phyloP scores from a whole-genome alignment of 2,888 invertebrate species.

The Andrena marginata region DNA sequence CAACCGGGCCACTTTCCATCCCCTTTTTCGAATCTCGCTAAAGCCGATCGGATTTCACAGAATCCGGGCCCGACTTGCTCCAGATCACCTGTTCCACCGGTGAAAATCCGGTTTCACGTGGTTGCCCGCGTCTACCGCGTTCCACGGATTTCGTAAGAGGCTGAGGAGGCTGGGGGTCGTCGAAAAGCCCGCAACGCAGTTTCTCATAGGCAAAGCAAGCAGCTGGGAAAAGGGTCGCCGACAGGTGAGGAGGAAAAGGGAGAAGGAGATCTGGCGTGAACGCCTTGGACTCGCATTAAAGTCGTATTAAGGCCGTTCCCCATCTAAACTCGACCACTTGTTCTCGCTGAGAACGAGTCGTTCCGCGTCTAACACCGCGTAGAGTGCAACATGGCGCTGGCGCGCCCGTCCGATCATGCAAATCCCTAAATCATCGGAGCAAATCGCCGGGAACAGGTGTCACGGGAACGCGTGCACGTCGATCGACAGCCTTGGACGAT shows the following conservation, averaged over 20 bases:
- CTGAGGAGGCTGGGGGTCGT: conserved; percentile 10
- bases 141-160: conserved; percentile 62
- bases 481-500: conserved; percentile 46
- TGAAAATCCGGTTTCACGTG: conserved; percentile 63
- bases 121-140: conserved; percentile 43
- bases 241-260: conserved; percentile 4
- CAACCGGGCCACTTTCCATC: conserved; percentile 3
- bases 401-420: conserved; percentile 71
- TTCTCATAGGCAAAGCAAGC: conserved; percentile 15
- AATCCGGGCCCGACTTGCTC: conserved; percentile 28
- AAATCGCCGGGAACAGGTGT: conserved; percentile 67
- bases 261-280: conserved; percentile 55
- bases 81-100: conserved; percentile 63
- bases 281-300: conserved; percentile 71
- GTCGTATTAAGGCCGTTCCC: conserved; percentile 74
- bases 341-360: conserved; percentile 59
- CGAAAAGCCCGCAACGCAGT: conserved; percentile 50
- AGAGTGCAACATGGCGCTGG: conserved; percentile 5
- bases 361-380: neutral
- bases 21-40: conserved; percentile 4
- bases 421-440: conserved; percentile 73
- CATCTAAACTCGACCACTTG: conserved; percentile 59
- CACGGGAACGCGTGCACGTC: conserved; percentile 36
- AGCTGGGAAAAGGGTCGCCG: conserved; percentile 1
- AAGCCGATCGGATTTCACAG: conserved; percentile 41